Base-by-base conservation (phyloP, 2,113 vertebrate species). In the Meles meles region DNA sequence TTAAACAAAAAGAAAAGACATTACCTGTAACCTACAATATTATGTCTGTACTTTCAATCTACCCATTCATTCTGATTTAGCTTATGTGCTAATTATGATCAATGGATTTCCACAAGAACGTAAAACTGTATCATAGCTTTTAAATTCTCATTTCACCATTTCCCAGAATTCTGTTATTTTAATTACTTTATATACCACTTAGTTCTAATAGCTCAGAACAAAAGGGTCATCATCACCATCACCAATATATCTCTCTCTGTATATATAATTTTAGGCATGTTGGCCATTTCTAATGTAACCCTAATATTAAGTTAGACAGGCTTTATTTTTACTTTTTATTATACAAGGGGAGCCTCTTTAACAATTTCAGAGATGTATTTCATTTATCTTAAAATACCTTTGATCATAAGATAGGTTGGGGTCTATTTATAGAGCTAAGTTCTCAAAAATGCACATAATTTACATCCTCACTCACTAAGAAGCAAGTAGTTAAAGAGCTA, bases 401-500 rank as follows among this genome's bases (percentile, higher is more conserved):
- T 95, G 94, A 90, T 96, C 95, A 47, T 97, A 96, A 95, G 97
- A 97, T 96, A 96, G 71, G 84, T 95, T 96, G 87, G n/a, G 63
- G 81, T 97, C 96, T 98, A 98, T 98, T 96, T 98, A 98, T 97
- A 98, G 97, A 97, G 37, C 71, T 89, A 72, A 96, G 95, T 97
- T 97, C 96, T 98, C 97, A 98, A 97, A 98, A 97, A 97, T 96
- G 96, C 96, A 97, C 96, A 95, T 97, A 96, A 97, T 96, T 97
- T 98, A 95, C 84, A 97, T 88, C 72, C 71, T 74, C 34, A 17
- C 94, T 96, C 76, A 89, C 94, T 90, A 69, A 96, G 90, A 97
- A 96, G 85, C 94, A 97, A 67, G 87, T 29, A 97, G 96, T 97
- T 85, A 97, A 74, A 92, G 55, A 96, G 76, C 93, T 97, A 96